phyloP scores from a whole-genome alignment of 1,140 invertebrate genomes.

The Cepaea nemoralis region DNA sequence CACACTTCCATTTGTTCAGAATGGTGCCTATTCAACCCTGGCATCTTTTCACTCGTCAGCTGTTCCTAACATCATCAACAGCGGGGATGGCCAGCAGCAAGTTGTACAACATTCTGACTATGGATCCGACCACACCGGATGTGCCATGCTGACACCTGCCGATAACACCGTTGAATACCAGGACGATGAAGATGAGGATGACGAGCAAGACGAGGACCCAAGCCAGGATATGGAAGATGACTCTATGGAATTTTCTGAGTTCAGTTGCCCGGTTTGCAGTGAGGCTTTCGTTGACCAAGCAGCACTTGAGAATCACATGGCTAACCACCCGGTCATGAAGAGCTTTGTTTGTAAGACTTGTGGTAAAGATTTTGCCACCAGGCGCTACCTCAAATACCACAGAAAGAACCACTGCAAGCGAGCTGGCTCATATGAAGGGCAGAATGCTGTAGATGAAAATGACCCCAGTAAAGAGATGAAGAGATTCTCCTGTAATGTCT shows the following conservation, averaged over 20 bases:
- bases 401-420: conserved; percentile 34
- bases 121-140: background rate
- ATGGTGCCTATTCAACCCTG: background rate
- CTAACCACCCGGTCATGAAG: conserved; percentile 16
- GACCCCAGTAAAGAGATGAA: conserved; percentile 1
- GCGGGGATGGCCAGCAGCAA: background rate
- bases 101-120: background rate
- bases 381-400: conserved; percentile 37
- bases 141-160: background rate
- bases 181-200: background rate
- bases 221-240: background rate
- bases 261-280: background rate
- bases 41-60: background rate
- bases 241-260: conserved; percentile 9
- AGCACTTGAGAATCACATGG: background rate
- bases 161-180: background rate
- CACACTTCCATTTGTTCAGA: conserved; percentile 27
- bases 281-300: conserved; percentile 6
- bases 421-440: conserved; percentile 29
- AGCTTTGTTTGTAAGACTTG: conserved; percentile 35
- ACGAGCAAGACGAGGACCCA: background rate
- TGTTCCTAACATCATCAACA: background rate
- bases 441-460: background rate
- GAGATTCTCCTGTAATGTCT: conserved; percentile 30
- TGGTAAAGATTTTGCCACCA: conserved; percentile 24